phyloP scores from a whole-genome alignment of 2,113 vertebrate species.

The Sorex fumeus region DNA sequence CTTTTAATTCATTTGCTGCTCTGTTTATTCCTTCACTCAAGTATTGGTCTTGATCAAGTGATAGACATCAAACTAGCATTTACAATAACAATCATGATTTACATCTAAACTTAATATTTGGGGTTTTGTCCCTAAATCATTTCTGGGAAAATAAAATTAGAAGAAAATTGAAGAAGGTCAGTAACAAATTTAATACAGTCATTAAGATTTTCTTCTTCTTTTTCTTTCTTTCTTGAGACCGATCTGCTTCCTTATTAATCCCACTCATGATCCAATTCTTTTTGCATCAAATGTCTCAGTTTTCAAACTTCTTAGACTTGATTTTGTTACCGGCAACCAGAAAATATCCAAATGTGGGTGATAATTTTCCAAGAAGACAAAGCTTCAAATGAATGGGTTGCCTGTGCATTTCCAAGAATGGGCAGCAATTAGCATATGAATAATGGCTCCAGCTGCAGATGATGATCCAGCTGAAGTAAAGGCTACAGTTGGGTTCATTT shows the following conservation, averaged over 20 bases:
- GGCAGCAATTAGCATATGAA: not conserved
- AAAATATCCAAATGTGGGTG: constrained; percentile 53
- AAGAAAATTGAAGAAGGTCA: not conserved
- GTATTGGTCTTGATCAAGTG: constrained; percentile 18
- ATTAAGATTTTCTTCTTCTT: not conserved
- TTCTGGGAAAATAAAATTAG: constrained; percentile 52
- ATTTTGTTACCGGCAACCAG: constrained; percentile 59
- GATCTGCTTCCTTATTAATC: not conserved
- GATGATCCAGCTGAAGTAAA: constrained; percentile 60
- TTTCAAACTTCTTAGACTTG: constrained; percentile 76
- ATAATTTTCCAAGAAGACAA: constrained; percentile 70
- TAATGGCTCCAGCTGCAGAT: constrained; percentile 26
- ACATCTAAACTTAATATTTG: not conserved
- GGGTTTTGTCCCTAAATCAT: not conserved
- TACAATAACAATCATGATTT: not conserved
- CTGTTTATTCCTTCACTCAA: constrained; percentile 14
- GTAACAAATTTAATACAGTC: not conserved
- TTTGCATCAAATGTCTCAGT: constrained; percentile 35
- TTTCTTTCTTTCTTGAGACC: not conserved
- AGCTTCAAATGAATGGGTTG: constrained; percentile 43
- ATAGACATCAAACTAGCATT: no score
- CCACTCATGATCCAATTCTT: constrained; percentile 21
- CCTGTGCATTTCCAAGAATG: not conserved
- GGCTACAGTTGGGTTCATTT: constrained; percentile 53
- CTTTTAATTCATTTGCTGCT: not conserved